phyloP scores from a whole-genome alignment of 2,888 invertebrate genomes.

The Sphecodes monilicornis region DNA sequence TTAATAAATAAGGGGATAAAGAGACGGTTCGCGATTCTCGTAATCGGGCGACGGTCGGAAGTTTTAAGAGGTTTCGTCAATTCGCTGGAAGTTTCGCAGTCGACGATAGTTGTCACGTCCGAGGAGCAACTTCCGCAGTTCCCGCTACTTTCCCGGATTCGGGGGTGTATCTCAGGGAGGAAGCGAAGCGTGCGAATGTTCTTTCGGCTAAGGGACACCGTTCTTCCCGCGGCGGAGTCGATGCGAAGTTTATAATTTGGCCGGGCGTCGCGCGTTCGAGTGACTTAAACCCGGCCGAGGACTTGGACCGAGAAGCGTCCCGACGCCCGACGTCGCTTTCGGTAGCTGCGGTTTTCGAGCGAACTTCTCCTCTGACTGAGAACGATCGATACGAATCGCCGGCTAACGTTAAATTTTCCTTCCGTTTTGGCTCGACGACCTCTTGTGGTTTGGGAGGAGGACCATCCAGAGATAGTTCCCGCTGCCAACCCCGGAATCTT shows the following conservation, averaged over 20 bases:
- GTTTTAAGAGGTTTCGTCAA: slow-evolving; percentile 21
- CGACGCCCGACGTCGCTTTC: slow-evolving; percentile 29
- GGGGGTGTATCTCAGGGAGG: not conserved
- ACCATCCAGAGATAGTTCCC: slow-evolving; percentile 37
- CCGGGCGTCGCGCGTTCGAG: slow-evolving; percentile 34
- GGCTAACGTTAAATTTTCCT: slow-evolving; percentile 68
- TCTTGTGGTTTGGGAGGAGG: slow-evolving; percentile 37
- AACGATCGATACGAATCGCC: slow-evolving; percentile 61
- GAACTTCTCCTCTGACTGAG: slow-evolving; percentile 54
- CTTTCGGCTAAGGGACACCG: slow-evolving; percentile 24
- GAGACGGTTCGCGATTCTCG: not conserved
- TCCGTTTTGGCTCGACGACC: slow-evolving; percentile 62
- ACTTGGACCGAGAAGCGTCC: slow-evolving; percentile 40
- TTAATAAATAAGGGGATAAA: slow-evolving; percentile 10
- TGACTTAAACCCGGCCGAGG: slow-evolving; percentile 38
- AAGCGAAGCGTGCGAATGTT: slow-evolving; percentile 1
- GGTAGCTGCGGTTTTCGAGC: slow-evolving; percentile 50
- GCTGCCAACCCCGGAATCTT: slow-evolving; percentile 55
- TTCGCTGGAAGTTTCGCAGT: slow-evolving; percentile 24
- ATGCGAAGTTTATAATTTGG: slow-evolving; percentile 56
- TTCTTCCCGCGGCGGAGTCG: slow-evolving; percentile 17
- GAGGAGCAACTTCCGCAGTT: slow-evolving; percentile 7
- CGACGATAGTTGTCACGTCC: slow-evolving; percentile 26
- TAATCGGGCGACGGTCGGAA: slow-evolving; percentile 8
- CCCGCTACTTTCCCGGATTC: slow-evolving; percentile 25